A percentile compares a stretch with the other conserved stretches of the same genome.
These are phyloP conservation scores for Sinelater perroti DNA, from an alignment of 2,888 invertebrate species.

Conservation along the genomic window DNA sequence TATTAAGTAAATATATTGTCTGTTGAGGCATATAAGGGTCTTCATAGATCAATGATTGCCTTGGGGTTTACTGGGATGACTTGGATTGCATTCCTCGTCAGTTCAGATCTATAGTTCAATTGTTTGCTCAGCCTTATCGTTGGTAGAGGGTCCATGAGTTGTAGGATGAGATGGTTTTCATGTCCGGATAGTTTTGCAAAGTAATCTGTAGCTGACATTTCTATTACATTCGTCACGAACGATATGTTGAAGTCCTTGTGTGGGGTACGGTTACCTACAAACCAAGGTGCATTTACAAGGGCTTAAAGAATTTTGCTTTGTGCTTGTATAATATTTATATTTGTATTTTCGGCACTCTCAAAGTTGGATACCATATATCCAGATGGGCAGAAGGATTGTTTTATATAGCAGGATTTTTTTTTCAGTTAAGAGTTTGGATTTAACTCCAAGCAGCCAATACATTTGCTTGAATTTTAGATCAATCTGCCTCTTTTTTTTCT, in stretches of 20 bases:
- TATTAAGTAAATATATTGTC: too few species aligned
- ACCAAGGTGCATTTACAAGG: background rate
- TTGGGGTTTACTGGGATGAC: too few species aligned
- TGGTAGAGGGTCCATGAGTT: conserved; percentile 1
- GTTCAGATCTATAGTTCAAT: too few species aligned
- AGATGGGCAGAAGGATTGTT: conserved; percentile 5
- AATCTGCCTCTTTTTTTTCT: conserved; percentile 4
- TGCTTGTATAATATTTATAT: background rate
- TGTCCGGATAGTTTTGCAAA: background rate
- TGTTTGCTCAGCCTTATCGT: too few species aligned
- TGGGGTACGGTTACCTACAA: background rate
- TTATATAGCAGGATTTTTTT: conserved; percentile 13
- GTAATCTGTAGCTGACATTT: background rate
- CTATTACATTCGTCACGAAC: conserved; percentile 1
- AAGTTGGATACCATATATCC: background rate
- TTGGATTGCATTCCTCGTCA: too few species aligned
- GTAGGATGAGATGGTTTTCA: background rate
- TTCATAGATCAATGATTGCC: too few species aligned
- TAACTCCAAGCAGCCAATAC: conserved; percentile 8
- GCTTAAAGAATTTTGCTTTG: too few species aligned
- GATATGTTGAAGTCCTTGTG: background rate
- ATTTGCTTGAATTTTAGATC: conserved; percentile 6
- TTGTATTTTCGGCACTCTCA: too few species aligned
- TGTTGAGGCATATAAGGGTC: too few species aligned
- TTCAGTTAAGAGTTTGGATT: conserved; percentile 7